Base-by-base conservation (phyloP, 1,140 invertebrate genomes). In the Octopus sinensis region DNA sequence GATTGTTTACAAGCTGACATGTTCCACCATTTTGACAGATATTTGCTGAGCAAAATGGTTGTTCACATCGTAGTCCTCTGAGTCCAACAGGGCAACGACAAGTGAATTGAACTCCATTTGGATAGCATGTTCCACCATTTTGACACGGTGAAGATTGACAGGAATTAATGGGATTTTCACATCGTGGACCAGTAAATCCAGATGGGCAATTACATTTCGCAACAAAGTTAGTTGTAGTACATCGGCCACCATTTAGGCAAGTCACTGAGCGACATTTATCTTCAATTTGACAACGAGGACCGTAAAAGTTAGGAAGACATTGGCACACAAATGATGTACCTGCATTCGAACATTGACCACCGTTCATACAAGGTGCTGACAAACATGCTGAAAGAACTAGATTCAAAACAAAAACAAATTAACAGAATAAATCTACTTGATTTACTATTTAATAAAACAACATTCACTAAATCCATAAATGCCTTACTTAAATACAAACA, bases 121-220 rank as follows among this genome's bases (percentile, higher is more conserved):
- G 75, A 13, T 62, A 7, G 76, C 82, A 83, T 54, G 17, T 17
- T 54, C 76, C 82, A 23, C 62, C 17, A 68, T 83, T 71, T 17
- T 81, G 53, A 79, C 82, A 82, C 10, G 77, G 23, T 6, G n/a
- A n/a, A 53, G 54, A 79, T 73, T 54, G 53, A 77, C 78, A 80
- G 17, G 77, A 71, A 56, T 78, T 79, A 1, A 4, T 43, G n/a
- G 30, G 30, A 53, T 71, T 79, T 77, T 81, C 80, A 73, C 82
- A 83, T 4, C 43, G 71, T 52, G 62, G 12, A 6, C 82, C 82
- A 12, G 1, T 83, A 79, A 79, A 83, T 17, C 76, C 79, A n/a
- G 12, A 4, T 12, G 52, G 51, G 79, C 82, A 83, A 6, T 10
- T n/a, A 23, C 82, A 83, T 6, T 13, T 23, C 51, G 78, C 80